Conservation (phyloP, 2,888 invertebrate species). For the Epistrophe grossulariae region DNA sequence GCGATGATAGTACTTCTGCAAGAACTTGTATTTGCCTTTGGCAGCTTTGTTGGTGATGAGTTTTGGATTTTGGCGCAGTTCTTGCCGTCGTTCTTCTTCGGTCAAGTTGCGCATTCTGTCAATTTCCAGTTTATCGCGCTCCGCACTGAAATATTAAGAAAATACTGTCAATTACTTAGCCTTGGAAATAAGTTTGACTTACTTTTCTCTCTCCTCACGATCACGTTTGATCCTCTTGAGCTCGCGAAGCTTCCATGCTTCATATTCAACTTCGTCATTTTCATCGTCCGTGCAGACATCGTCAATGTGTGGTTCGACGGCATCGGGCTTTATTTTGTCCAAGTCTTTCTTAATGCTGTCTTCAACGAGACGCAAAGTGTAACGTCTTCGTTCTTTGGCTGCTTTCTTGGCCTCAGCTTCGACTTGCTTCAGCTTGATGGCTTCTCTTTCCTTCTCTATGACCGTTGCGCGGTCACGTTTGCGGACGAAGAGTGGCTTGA, state of each 20-base stretch:
- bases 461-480: slow-evolving; percentile 97
- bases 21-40: slow-evolving; percentile 99
- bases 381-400: slow-evolving; percentile 94
- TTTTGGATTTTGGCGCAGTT: slow-evolving; percentile 95
- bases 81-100: slow-evolving; percentile 97
- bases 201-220: slow-evolving; percentile 97
- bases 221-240: slow-evolving; percentile 98
- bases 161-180: neutral
- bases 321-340: slow-evolving; percentile 86
- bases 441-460: slow-evolving; percentile 96
- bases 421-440: slow-evolving; percentile 91
- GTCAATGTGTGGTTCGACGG: slow-evolving; percentile 90
- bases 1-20: slow-evolving; percentile 99
- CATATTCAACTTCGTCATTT: slow-evolving; percentile 98
- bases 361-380: slow-evolving; percentile 95
- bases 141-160: slow-evolving; percentile 86
- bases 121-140: slow-evolving; percentile 94
- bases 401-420: slow-evolving; percentile 93
- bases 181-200: slow-evolving; percentile 83
- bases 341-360: slow-evolving; percentile 94
- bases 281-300: slow-evolving; percentile 97
- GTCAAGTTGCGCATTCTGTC: slow-evolving; percentile 96
- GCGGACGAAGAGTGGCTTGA: slow-evolving; percentile 97
- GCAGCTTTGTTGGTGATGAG: slow-evolving; percentile 95
- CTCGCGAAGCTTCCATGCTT: slow-evolving; percentile 98